Base-by-base conservation (phyloP, 2,797 vertebrate genomes). In the Brachyalestes nurse region DNA sequence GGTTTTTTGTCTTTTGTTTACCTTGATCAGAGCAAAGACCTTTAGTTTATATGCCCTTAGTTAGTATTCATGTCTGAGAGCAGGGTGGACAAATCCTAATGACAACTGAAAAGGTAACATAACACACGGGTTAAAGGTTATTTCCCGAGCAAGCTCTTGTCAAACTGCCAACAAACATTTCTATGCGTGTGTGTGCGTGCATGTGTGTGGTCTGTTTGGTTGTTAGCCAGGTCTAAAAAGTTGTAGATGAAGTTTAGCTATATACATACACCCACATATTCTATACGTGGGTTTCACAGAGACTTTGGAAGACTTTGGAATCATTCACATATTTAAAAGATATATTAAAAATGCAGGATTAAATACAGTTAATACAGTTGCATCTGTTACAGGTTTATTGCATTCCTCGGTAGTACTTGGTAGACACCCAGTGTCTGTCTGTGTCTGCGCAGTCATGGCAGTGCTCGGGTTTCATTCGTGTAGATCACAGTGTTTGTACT, bases 21-120 rank as follows among this genome's bases (percentile, higher is more conserved):
- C 17, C 53, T 45, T 14, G 51, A n/a, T 62, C 49, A 60, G 19
- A 51, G 53, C n/a, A 38, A 6, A 77, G 65, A 66, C 47, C 17
- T 53, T 64, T 16, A 53, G 12, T 38, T 21, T 57, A 65, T 17
- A 38, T 65, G 13, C 5, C 14, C 62, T 65, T 40, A 65, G 8
- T 65, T 65, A 65, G 51, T 28, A 47, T 77, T 34, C n/a, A 58
- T 25, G 23, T 14, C 49, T 9, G 64, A 13, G n/a, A 77, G 51
- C 10, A 17, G 2, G 25, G n/a, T 57, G 34, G n/a, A 65, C 13
- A 67, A 67, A 45, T 58, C 8, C 34, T 57, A 7, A 38, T 77
- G 53, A 45, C 57, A n/a, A 69, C n/a, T 69, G 7, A 65, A 77
- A 77, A 77, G 61, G 25, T 62, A 62, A 75, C 47, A 60, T 49